Conservation (phyloP, 2,888 invertebrate species). For the Listrodromus nycthemerus region DNA sequence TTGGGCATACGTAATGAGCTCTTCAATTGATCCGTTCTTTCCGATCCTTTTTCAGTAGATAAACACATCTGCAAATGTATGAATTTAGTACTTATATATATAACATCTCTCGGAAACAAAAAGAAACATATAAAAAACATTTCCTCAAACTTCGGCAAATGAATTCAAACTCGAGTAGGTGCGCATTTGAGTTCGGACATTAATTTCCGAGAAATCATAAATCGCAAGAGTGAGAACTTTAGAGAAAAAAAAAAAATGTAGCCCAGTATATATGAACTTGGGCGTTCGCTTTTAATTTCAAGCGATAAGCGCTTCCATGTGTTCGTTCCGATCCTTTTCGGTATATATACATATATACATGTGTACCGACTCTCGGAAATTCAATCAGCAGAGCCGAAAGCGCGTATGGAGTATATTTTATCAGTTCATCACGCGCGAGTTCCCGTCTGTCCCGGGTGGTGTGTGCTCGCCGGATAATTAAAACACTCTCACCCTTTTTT, state of each 20-base stretch:
- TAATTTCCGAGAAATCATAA: too few species aligned
- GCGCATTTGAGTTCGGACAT: too few species aligned
- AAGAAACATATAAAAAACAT: too few species aligned
- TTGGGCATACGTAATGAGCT: too few species aligned
- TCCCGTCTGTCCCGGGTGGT: constrained; percentile 20
- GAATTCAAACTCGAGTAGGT: too few species aligned
- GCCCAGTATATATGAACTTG: background rate
- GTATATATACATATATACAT: background rate
- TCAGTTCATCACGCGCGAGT: constrained; percentile 39
- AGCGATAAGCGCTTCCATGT: constrained; percentile 2
- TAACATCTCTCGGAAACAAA: too few species aligned
- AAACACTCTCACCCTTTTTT: constrained; percentile 54
- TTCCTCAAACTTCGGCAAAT: too few species aligned
- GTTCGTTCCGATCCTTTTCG: constrained; percentile 29
- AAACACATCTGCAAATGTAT: too few species aligned
- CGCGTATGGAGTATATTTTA: constrained; percentile 48
- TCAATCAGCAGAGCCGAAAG: constrained; percentile 55
- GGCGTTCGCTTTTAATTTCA: background rate
- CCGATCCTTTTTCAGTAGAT: too few species aligned
- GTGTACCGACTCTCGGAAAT: constrained; percentile 30
- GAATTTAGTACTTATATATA: too few species aligned
- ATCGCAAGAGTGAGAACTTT: background rate
- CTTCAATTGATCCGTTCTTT: too few species aligned
- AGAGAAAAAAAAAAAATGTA: background rate
- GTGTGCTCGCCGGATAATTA: constrained; percentile 63